phyloP scores from a whole-genome alignment of 2,888 invertebrate genomes.

The Drosophila nr. perissopoda region DNA sequence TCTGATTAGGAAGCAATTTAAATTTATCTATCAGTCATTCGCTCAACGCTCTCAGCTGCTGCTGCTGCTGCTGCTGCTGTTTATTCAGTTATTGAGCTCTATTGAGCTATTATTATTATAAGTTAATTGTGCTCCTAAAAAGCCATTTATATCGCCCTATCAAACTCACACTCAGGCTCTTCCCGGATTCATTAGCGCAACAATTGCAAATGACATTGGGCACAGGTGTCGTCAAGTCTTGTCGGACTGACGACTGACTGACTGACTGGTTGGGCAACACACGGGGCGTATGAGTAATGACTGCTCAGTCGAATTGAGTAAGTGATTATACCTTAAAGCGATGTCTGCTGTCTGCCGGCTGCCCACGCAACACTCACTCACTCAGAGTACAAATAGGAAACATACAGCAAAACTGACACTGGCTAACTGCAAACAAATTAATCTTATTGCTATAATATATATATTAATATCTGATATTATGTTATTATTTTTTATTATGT shows the following conservation, averaged over 20 bases:
- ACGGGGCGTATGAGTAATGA: constrained; percentile 74
- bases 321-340: constrained; percentile 56
- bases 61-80: constrained; percentile 15
- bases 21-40: constrained; percentile 67
- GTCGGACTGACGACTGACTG: constrained; percentile 4
- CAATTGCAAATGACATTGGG: constrained; percentile 62
- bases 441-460: constrained; percentile 3
- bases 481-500: too few species aligned
- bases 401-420: background rate
- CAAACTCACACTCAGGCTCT: background rate
- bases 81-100: constrained; percentile 55
- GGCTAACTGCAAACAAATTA: constrained; percentile 1
- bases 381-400: background rate
- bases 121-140: constrained; percentile 71
- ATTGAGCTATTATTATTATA: constrained; percentile 57
- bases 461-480: background rate
- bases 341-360: constrained; percentile 33
- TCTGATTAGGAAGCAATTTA: constrained; percentile 79
- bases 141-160: constrained; percentile 28
- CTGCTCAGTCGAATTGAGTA: constrained; percentile 55
- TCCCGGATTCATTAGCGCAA: constrained; percentile 52
- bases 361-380: constrained; percentile 40
- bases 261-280: constrained; percentile 40
- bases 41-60: constrained; percentile 8
- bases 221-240: constrained; percentile 51